A percentile compares a stretch with the other conserved stretches of the same genome.
phyloP scores from a whole-genome alignment of 2,113 vertebrate species.

The Alosa alosa region DNA sequence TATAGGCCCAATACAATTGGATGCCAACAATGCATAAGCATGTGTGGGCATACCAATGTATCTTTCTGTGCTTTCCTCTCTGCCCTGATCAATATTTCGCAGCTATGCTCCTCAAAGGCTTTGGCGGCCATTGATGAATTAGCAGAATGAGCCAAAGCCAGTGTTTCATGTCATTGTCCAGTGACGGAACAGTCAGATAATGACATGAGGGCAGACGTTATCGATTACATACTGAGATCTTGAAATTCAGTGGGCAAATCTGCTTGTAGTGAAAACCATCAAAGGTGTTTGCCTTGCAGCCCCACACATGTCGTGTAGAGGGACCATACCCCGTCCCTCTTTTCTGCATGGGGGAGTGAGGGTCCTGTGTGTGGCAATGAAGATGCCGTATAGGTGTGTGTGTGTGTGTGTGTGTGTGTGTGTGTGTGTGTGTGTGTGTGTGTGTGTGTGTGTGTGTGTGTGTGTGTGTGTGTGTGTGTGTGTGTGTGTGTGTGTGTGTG shows the following conservation, averaged over 20 bases:
- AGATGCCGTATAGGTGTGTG: conserved; percentile 2
- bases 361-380: background rate
- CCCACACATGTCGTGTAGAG: background rate
- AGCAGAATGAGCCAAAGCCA: background rate
- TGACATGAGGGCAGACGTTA: background rate
- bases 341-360: background rate
- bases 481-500: too few relatives aligned
- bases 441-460: conserved; percentile 17
- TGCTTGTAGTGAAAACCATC: background rate
- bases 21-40: background rate
- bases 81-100: background rate
- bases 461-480: conserved; percentile 30
- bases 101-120: background rate
- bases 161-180: background rate
- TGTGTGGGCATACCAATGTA: background rate
- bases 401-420: conserved; percentile 21
- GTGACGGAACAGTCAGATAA: background rate
- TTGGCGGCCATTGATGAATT: background rate
- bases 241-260: background rate
- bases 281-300: background rate
- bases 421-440: conserved; percentile 26
- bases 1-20: background rate
- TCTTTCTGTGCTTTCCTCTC: background rate
- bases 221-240: background rate
- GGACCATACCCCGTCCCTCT: background rate